Evolutionary conservation across 2,113 vertebrate genomes (phyloP).

Genomic region (Montifringilla adamsi): DNA sequence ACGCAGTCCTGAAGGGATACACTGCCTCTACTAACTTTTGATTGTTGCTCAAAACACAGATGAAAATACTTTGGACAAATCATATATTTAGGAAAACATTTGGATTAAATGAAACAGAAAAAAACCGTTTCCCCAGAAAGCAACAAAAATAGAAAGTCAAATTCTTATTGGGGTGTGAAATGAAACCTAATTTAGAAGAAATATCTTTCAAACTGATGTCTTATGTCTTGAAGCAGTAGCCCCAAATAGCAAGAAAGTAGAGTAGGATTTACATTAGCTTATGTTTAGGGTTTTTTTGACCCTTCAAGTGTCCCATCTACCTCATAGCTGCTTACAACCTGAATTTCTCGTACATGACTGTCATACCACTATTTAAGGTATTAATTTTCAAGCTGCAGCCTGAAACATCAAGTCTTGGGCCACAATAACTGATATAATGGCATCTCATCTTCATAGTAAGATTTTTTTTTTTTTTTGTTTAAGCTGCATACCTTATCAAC

Average conservation of each 20-base stretch:
- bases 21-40: background rate
- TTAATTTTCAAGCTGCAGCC: background rate
- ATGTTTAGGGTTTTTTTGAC: fast-evolving
- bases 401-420: background rate
- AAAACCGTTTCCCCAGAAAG: background rate
- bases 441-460: background rate
- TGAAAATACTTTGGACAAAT: background rate
- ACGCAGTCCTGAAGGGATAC: background rate
- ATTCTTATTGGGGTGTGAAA: background rate
- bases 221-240: background rate
- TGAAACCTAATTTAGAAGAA: background rate
- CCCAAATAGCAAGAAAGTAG: background rate
- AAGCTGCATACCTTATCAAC: background rate
- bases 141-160: background rate
- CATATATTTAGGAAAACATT: background rate
- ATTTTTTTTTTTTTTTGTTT: background rate
- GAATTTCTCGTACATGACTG: background rate
- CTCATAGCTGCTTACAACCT: background rate
- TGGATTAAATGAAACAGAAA: background rate
- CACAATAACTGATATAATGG: background rate
- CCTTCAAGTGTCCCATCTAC: background rate
- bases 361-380: background rate
- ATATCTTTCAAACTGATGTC: background rate
- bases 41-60: background rate
- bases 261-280: too few relatives aligned